Percentiles rank a stretch among this genome's conserved stretches.
phyloP scores from a whole-genome alignment of 1,140 invertebrate species.

The Campoletis sonorensis region DNA sequence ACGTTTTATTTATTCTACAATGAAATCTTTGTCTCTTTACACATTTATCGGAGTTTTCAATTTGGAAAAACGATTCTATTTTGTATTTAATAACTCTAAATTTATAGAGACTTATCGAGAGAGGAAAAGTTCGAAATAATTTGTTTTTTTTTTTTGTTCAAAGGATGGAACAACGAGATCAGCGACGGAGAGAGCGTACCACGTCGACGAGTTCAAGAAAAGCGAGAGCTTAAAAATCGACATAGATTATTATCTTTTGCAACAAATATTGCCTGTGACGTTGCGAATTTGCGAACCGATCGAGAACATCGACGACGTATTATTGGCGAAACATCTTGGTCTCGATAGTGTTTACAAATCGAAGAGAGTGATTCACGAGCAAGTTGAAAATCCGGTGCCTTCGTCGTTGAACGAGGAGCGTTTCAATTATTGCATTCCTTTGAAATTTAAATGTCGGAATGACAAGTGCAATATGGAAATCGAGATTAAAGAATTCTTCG shows the following conservation, averaged over 20 bases:
- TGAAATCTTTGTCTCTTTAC: no score
- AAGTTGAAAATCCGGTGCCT: conserved; percentile 76
- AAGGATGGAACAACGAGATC: conserved; percentile 86
- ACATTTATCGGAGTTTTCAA: no score
- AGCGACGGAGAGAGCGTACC: conserved; percentile 95
- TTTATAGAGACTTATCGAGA: no score
- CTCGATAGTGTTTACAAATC: conserved; percentile 75
- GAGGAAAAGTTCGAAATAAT: not conserved
- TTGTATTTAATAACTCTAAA: no score
- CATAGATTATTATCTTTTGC: conserved; percentile 88
- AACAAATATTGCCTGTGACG: conserved; percentile 96
- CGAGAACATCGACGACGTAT: conserved; percentile 92
- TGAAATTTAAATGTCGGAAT: conserved; percentile 80
- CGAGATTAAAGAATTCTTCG: conserved; percentile 47
- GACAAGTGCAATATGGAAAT: conserved; percentile 80
- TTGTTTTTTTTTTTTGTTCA: conserved; percentile 40
- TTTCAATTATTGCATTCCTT: conserved; percentile 86
- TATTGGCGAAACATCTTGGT: conserved; percentile 94
- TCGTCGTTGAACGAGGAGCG: conserved; percentile 83
- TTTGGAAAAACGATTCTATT: no score
- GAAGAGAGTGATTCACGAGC: conserved; percentile 73
- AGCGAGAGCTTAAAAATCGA: conserved; percentile 86
- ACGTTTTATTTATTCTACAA: no score
- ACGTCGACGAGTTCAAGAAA: conserved; percentile 92
- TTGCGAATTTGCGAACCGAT: conserved; percentile 96